Conservation (phyloP, 2,113 vertebrate species). For the Ceratotherium simum region DNA sequence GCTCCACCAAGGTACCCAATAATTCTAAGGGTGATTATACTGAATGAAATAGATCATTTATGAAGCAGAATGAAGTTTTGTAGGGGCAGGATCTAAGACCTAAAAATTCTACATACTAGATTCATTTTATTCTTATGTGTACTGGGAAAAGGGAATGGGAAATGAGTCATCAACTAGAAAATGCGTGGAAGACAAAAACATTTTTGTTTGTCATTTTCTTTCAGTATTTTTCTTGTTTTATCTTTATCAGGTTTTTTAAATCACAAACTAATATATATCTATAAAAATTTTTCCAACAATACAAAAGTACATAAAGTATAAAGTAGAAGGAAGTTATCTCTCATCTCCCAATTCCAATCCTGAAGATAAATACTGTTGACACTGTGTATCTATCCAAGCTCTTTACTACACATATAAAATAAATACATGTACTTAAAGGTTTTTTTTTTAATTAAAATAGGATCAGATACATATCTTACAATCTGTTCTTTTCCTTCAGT, state of each 20-base stretch:
- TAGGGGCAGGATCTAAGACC: not conserved
- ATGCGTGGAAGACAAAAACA: not conserved
- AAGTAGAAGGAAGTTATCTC: not conserved
- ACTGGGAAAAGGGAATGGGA: not conserved
- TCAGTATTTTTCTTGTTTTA: not conserved
- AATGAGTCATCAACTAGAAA: not conserved
- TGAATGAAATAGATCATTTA: not conserved
- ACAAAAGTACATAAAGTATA: not conserved
- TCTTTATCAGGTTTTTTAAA: not conserved
- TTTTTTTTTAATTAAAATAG: slow-evolving; percentile 53
- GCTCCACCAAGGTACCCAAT: not conserved
- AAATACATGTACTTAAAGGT: not conserved
- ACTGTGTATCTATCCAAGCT: not conserved
- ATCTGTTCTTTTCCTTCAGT: not conserved
- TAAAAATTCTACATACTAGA: not conserved
- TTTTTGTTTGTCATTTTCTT: not conserved
- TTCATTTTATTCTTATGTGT: not conserved
- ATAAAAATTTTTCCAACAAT: not conserved
- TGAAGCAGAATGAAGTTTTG: not conserved
- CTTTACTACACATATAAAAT: not conserved
- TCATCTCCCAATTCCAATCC: not conserved
- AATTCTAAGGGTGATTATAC: not conserved
- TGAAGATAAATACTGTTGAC: not conserved
- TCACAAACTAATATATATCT: not conserved
- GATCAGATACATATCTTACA: not conserved